Base-by-base conservation (phyloP, 2,797 vertebrate genomes). In the Fringilla coelebs region DNA sequence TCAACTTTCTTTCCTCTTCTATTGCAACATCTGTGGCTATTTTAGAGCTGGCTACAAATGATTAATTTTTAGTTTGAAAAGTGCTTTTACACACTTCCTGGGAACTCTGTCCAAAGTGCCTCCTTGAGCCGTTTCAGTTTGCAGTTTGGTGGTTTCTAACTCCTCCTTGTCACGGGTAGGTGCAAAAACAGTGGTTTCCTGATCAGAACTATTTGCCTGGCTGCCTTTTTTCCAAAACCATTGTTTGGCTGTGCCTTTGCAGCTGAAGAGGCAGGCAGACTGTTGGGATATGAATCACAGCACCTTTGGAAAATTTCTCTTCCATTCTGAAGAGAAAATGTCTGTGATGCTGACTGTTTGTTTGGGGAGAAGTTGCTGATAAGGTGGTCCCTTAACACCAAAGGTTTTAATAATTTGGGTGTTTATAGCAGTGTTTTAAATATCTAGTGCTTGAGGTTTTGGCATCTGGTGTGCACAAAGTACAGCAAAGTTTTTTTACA, bases 231-330 rank as follows among this genome's bases (percentile, higher is more conserved):
- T 36, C 61, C 62, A n/a, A 86, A 82, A 22, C 45, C 36, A 9
- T 51, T 19, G 6, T 74, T 25, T 1, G 0, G 11, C 12, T 68
- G 51, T 51, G 51, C 48, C 34, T 86, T 78, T 58, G 41, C 15
- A 73, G 67, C 63, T 60, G 54, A 75, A 75, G 51, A 48, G 61
- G 46, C 32, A 31, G 82, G 26, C 51, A 49, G 48, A 45, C 43
- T 52, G 40, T 4, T 24, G 34, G 32, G 83, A 52, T 57, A 12
- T 38, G 40, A 38, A 82, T 31, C 51, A 52, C 12, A 11, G 41
- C 0, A 0, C 0, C 2, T 32, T 88, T 52, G 48, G 40, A 67
- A 57, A 85, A 62, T 0, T 0, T 0, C 1, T 46, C 31, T 68
- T 77, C 48, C 20, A 41, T 65, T 80, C 71, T 74, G 68, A 88